Conservation (phyloP, 2,797 vertebrate species). For the Coregonus suidteri region DNA sequence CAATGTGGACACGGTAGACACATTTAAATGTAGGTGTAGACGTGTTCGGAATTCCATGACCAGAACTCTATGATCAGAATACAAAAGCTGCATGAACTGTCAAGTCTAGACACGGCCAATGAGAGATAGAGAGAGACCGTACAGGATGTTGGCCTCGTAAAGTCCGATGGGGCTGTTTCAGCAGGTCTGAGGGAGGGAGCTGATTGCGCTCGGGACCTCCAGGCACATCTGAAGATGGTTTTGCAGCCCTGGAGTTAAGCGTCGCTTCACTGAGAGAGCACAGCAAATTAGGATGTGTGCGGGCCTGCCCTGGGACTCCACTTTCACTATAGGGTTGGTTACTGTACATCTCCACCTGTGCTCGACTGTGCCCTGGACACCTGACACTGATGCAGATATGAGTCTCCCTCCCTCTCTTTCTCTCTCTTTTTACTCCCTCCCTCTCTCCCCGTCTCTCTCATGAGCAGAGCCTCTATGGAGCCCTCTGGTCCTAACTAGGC, state of each 20-base stretch:
- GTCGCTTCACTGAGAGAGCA: background rate
- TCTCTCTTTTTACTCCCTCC: too few species aligned
- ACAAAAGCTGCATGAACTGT: too few species aligned
- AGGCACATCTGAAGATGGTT: conserved; percentile 2
- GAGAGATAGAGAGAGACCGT: too few species aligned
- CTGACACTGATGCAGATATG: background rate
- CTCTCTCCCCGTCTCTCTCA: background rate
- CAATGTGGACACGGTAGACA: too few species aligned
- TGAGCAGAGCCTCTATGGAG: background rate
- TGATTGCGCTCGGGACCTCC: background rate
- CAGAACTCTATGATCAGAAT: too few species aligned
- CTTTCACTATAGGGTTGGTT: conserved; percentile 49
- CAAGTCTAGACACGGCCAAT: too few species aligned
- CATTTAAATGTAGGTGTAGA: too few species aligned
- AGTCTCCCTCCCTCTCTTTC: background rate
- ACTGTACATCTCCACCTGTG: conserved; percentile 11
- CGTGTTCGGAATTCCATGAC: too few species aligned
- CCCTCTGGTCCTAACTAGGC: too few species aligned
- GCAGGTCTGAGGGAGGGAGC: conserved; percentile 12
- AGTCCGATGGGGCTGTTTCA: too few species aligned
- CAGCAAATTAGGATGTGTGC: conserved; percentile 41
- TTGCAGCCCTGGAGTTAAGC: background rate
- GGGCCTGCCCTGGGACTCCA: conserved; percentile 34
- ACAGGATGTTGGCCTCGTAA: too few species aligned
- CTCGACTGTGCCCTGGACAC: background rate